Evolutionary conservation across 2,113 vertebrate genomes (phyloP).

Genomic region (Alligator mississippiensis): DNA sequence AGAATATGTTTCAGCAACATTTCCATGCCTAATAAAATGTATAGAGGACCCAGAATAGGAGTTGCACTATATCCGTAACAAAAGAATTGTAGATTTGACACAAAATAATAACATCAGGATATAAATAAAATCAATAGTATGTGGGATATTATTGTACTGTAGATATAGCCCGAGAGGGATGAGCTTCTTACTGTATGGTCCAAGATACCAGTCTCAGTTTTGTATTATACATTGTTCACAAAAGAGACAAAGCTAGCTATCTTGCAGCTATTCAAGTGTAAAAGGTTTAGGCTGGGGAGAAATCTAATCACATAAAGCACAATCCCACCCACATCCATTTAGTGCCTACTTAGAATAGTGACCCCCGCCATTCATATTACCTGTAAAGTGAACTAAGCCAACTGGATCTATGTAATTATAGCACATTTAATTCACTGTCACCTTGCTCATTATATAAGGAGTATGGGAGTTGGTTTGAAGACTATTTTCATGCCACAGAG

Average conservation of each 20-base stretch:
- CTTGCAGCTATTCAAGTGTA: not conserved
- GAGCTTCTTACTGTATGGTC: not conserved
- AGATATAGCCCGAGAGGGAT: not conserved
- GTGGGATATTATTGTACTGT: not conserved
- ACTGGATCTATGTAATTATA: not conserved
- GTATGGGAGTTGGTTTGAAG: not conserved
- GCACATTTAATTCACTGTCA: not conserved
- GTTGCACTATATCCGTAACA: not conserved
- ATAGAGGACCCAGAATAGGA: not conserved
- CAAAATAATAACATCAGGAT: not conserved
- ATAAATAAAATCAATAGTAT: not conserved
- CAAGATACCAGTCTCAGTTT: not conserved
- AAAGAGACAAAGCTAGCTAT: not conserved
- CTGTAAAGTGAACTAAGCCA: not conserved
- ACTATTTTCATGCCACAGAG: not conserved
- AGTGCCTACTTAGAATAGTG: not conserved
- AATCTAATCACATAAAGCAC: not conserved
- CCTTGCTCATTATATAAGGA: not conserved
- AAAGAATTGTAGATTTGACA: not conserved
- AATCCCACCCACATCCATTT: not conserved
- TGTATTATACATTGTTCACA: too few species aligned
- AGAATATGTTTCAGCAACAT: not conserved
- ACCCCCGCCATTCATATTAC: not conserved
- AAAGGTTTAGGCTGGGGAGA: not conserved
- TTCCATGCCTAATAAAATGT: not conserved